These are phyloP conservation scores for Acropora yongei DNA, from an alignment of 64 coral and sea anemone genomes.

Conservation along the genomic window DNA sequence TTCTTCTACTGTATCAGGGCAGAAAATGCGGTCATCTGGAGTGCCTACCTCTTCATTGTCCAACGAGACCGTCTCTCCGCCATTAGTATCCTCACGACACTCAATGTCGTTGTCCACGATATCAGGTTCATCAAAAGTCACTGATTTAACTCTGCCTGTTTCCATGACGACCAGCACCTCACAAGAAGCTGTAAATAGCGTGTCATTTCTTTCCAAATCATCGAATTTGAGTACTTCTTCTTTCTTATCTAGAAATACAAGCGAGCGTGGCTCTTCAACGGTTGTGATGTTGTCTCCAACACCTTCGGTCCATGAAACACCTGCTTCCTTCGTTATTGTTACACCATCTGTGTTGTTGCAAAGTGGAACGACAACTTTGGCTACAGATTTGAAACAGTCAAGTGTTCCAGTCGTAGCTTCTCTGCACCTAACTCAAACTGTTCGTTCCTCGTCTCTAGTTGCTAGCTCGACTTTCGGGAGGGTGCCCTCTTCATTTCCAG, in stretches of 20 bases:
- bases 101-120: neutral
- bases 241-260: neutral
- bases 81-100: neutral
- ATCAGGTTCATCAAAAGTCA: neutral
- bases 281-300: neutral
- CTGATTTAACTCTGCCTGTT: neutral
- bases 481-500: neutral
- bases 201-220: neutral
- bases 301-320: neutral
- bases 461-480: no score
- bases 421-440: neutral
- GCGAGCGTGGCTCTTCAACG: neutral
- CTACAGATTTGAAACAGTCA: neutral
- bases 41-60: neutral
- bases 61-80: neutral
- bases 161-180: no score
- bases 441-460: neutral
- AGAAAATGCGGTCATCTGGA: neutral
- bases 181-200: neutral
- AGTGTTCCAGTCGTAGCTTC: neutral
- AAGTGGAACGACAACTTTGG: neutral
- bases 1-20: neutral
- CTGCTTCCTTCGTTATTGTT: neutral
- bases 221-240: neutral
- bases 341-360: neutral